Evolutionary conservation across 2,888 invertebrate genomes (phyloP), one percentile per base, ranked within the genome.

Genomic region (Biston stratarius): DNA sequence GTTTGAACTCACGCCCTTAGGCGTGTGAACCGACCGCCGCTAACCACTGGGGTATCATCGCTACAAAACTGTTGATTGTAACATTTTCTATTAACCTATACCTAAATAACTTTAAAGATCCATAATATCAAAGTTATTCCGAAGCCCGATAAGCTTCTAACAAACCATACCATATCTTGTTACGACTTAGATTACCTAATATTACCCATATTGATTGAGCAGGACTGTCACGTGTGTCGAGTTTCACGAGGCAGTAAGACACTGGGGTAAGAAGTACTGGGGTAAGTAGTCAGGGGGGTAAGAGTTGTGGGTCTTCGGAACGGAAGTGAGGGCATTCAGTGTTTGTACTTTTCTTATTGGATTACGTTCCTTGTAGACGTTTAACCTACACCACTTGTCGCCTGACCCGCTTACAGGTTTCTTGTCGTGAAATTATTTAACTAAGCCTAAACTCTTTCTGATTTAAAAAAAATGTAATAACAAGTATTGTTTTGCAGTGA

Each of bases 301-400:
- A 83, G 77, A 82, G 80, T 88, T 92, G 92, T 89, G 84, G 89
- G 94, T 90, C 93, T 94, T 94, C 92, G 71, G 79, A 77, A 71
- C 88, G 92, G 91, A 92, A 92, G 91, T 89, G 86, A 85, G 89
- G 89, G 86, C 88, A 88, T 82, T 86, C 88, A 84, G 81, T 92
- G 91, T 93, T 94, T 93, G 91, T 94, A 91, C 87, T 89, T 93
- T 82, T 94, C 91, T 92, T 92, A 94, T 87, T 84, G 91, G 94
- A 92, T 94, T 93, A 93, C 70, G 77, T 83, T 80, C 78, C 71
- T 64, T 80, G 76, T 78, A 84, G 87, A 86, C 90, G 85, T 89
- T 94, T 94, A 92, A 92, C 93, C 92, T 90, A 86, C 82, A 84
- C 84, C 86, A 88, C 91, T 91, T 88, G 84, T 80, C 78, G 70